Base-by-base conservation (phyloP, 2,888 invertebrate species). In the Eupithecia exiguata region DNA sequence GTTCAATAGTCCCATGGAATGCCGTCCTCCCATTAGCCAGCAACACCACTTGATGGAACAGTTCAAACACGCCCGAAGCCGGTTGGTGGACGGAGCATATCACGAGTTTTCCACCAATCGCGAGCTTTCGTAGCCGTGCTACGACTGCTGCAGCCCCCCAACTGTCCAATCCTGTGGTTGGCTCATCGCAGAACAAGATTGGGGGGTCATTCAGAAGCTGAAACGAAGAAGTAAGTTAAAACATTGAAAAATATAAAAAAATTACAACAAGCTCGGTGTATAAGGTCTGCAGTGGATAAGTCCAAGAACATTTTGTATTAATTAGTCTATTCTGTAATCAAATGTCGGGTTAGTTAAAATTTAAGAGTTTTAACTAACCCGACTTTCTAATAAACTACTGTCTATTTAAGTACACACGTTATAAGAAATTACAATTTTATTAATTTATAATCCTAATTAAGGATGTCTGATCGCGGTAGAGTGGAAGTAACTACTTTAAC, bases 51-150 rank as follows among this genome's bases (percentile, higher is more conserved):
- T 97, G 95, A 76, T 98, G 97, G 91, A 98, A 98, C 82, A 97
- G 91, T 82, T 97, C 97, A 84, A 97, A 97, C 62, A 97, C 95
- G 78, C 98, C 97, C 0, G 98, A 98, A 4, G 97, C 97, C 0
- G 98, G 98, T 88, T 99, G 99, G 90, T 99, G 99, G 67, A 99
- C 97, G 0, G 98, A 97, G 84, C 97, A 97, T 70, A 98, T 95
- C 49, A 98, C 96, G 35, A 97, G 96, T 91, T 97, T 97, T 5
- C 97, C 97, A 46, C 95, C 94, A 63, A 91, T 89, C 14, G 97
- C 95, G 46, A 97, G 93, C 79, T 95, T 95, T 61, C 96, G 94
- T 43, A 97, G 91, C 0, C 96, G 96, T 77, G 96, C 95, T 14
- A 98, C 96, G 0, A 99, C 97, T 21, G 96, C 96, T 78, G 96